A percentile compares a stretch with the other conserved stretches of the same genome.
phyloP scores from a whole-genome alignment of 2,113 vertebrate species.

The Oostethus manadensis region DNA sequence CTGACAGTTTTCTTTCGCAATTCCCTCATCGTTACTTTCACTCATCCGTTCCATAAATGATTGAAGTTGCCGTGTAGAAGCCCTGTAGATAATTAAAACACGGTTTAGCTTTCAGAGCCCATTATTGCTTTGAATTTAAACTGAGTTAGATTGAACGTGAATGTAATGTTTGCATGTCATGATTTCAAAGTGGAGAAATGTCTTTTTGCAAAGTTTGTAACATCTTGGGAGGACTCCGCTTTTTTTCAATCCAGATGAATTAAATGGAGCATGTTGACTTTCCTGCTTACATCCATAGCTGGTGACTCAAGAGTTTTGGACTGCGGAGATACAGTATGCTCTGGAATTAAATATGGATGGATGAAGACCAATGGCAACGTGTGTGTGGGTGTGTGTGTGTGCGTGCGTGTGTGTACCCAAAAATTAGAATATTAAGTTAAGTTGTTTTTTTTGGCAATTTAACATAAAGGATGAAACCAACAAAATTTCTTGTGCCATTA shows the following conservation, averaged over 20 bases:
- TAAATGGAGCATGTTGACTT: neutral
- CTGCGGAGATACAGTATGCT: neutral
- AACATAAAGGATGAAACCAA: too few relatives aligned
- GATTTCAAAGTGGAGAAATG: neutral
- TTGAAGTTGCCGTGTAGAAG: conserved; percentile 1
- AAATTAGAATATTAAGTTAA: too few relatives aligned
- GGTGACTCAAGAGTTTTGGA: neutral
- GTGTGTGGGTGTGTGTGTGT: neutral
- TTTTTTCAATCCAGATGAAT: neutral
- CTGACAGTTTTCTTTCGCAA: neutral
- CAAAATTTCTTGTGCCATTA: too few relatives aligned
- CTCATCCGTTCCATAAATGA: neutral
- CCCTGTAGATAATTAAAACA: conserved; percentile 3
- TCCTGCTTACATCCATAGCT: neutral
- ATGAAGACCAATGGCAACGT: neutral
- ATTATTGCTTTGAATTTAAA: neutral
- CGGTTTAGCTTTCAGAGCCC: neutral
- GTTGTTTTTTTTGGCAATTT: too few relatives aligned
- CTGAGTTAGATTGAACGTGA: neutral
- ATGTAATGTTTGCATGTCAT: neutral
- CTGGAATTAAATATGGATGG: neutral
- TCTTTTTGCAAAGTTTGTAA: conserved; percentile 1
- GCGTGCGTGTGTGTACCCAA: neutral
- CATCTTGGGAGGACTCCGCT: neutral
- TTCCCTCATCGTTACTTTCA: neutral